Evolutionary conservation across 1,140 invertebrate species (phyloP).

Genomic region (Lucilia sericata): DNA sequence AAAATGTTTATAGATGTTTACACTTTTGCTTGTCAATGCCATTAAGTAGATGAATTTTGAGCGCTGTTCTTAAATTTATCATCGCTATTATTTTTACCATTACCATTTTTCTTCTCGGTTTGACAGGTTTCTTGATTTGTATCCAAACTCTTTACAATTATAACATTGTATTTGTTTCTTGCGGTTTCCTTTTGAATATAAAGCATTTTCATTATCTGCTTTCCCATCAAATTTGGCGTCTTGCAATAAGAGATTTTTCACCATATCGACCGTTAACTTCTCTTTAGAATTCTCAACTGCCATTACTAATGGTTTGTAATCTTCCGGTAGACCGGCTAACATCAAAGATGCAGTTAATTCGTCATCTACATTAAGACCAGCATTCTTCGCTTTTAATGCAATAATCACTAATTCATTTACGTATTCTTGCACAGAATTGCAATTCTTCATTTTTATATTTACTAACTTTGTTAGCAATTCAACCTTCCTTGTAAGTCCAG

Average conservation of each 20-base stretch:
- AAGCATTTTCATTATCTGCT: neutral
- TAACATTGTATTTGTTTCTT: neutral
- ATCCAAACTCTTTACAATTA: slow-evolving; percentile 1
- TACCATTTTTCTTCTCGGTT: no score
- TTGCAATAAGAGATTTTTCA: slow-evolving; percentile 62
- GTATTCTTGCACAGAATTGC: slow-evolving; percentile 52
- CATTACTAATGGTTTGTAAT: slow-evolving; percentile 44
- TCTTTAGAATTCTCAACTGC: slow-evolving; percentile 52
- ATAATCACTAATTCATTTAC: slow-evolving; percentile 52
- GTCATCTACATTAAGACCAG: slow-evolving; percentile 40
- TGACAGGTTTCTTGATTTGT: no score
- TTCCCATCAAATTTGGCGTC: slow-evolving; percentile 54
- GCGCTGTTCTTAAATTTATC: no score
- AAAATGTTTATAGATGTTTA: no score
- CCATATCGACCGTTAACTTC: slow-evolving; percentile 55
- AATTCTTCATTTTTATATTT: slow-evolving; percentile 51
- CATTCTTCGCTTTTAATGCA: slow-evolving; percentile 46
- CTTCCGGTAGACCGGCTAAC: slow-evolving; percentile 40
- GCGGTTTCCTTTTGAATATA: no score
- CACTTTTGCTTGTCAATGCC: no score
- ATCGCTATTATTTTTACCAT: no score
- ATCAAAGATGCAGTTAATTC: slow-evolving; percentile 45
- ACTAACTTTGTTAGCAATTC: slow-evolving; percentile 53
- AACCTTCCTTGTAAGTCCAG: slow-evolving; percentile 54
- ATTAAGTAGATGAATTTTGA: no score